phyloP scores from a whole-genome alignment of 92 coral and sea anemone genomes.

The Siderastrea radians region DNA sequence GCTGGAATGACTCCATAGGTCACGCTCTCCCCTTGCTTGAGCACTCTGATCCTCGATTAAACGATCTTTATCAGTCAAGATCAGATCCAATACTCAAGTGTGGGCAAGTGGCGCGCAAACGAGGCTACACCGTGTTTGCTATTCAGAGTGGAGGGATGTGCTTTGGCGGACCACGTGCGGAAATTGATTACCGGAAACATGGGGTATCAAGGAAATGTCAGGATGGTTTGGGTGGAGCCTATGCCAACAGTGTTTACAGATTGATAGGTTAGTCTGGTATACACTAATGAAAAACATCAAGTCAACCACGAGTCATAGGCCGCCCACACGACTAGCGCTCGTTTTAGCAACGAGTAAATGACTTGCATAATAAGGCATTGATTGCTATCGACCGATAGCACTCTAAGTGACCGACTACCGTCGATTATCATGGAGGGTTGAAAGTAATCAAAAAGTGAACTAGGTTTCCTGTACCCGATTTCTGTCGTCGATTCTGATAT shows the following conservation, averaged over 20 bases:
- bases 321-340: no score
- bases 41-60: conserved; percentile 77
- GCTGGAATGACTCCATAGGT: conserved; percentile 83
- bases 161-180: conserved; percentile 85
- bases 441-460: no score
- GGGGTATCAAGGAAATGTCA: conserved; percentile 91
- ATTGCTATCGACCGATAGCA: no score
- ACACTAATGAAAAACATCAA: neutral
- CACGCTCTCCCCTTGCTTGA: conserved; percentile 79
- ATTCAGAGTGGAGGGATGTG: conserved; percentile 95
- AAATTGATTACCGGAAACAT: conserved; percentile 69
- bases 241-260: conserved; percentile 92
- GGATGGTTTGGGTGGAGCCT: conserved; percentile 84
- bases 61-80: conserved; percentile 82
- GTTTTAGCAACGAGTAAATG: no score
- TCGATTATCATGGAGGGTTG: no score
- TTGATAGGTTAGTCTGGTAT: conserved; percentile 75
- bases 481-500: no score
- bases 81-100: conserved; percentile 79
- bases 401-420: no score
- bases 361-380: no score
- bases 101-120: conserved; percentile 88
- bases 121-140: conserved; percentile 89
- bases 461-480: no score
- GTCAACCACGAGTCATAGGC: neutral